Conservation (phyloP, 1,140 invertebrate species). For the Aphelinus certus region DNA sequence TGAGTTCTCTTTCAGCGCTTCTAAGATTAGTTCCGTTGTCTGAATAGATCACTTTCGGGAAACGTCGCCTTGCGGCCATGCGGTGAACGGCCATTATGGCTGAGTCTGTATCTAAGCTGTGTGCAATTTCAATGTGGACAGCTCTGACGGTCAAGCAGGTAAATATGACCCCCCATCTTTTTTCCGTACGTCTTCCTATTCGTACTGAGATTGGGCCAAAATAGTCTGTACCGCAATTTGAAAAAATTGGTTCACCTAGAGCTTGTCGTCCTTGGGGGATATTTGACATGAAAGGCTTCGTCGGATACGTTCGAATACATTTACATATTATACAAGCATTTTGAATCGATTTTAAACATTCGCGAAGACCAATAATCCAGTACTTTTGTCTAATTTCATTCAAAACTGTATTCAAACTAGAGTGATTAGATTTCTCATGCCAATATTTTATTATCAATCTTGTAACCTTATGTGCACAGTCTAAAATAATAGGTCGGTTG, state of each 20-base stretch:
- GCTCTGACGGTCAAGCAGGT: constrained; percentile 45
- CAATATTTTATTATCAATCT: constrained; percentile 35
- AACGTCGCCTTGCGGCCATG: constrained; percentile 46
- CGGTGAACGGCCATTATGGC: constrained; percentile 45
- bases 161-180: constrained; percentile 54
- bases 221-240: constrained; percentile 49
- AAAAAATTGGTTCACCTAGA: constrained; percentile 43
- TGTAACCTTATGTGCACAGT: neutral
- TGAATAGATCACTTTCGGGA: constrained; percentile 31
- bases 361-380: constrained; percentile 40
- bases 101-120: constrained; percentile 41
- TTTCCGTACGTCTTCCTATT: constrained; percentile 46
- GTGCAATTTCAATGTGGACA: constrained; percentile 46
- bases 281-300: constrained; percentile 9
- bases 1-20: neutral
- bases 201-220: constrained; percentile 48
- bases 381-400: constrained; percentile 44
- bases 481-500: constrained; percentile 17
- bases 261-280: constrained; percentile 20
- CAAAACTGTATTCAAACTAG: constrained; percentile 40
- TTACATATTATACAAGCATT: constrained; percentile 9
- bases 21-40: constrained; percentile 52
- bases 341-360: constrained; percentile 1
- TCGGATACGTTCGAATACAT: neutral
- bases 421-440: constrained; percentile 35